Percentiles rank a stretch among this genome's conserved stretches.
These are phyloP conservation scores for Amitus sp. DNA, from an alignment of 2,888 invertebrate species.

Conservation along the genomic window DNA sequence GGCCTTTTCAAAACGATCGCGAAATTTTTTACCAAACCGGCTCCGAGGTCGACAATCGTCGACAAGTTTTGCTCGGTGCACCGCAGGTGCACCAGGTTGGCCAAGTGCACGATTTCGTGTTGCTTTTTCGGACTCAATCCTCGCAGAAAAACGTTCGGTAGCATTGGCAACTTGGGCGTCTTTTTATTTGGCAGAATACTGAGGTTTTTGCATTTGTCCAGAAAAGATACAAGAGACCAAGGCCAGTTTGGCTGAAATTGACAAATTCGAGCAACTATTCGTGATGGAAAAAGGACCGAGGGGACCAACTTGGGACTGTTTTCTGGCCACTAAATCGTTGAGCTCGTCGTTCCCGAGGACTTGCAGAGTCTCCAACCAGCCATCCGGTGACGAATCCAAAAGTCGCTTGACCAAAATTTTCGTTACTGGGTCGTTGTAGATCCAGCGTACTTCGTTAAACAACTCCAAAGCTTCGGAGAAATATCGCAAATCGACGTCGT, in stretches of 20 bases:
- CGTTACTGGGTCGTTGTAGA: conserved; percentile 75
- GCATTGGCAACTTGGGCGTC: conserved; percentile 15
- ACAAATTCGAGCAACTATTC: conserved; percentile 9
- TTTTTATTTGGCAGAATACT: conserved; percentile 54
- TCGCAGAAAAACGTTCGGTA: conserved; percentile 56
- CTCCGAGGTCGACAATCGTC: conserved; percentile 77
- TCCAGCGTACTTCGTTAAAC: conserved; percentile 71
- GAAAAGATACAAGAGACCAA: conserved; percentile 62
- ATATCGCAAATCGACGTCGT: conserved; percentile 62
- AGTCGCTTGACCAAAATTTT: conserved; percentile 70
- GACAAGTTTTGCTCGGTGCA: conserved; percentile 67
- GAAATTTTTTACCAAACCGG: conserved; percentile 71
- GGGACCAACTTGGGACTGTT: conserved; percentile 46
- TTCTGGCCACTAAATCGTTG: conserved; percentile 63
- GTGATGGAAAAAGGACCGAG: too few species aligned
- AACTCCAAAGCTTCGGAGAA: conserved; percentile 70
- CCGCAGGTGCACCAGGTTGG: conserved; percentile 68
- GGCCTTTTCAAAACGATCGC: background rate
- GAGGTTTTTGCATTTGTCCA: conserved; percentile 52
- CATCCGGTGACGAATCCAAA: conserved; percentile 69
- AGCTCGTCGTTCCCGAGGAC: conserved; percentile 64
- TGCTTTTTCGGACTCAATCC: conserved; percentile 73
- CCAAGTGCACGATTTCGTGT: conserved; percentile 76
- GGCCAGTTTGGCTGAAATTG: conserved; percentile 61
- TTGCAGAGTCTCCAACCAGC: conserved; percentile 67